Conservation (phyloP, 35 echinoderm and acorn worm genomes). For the Amphiura filiformis region DNA sequence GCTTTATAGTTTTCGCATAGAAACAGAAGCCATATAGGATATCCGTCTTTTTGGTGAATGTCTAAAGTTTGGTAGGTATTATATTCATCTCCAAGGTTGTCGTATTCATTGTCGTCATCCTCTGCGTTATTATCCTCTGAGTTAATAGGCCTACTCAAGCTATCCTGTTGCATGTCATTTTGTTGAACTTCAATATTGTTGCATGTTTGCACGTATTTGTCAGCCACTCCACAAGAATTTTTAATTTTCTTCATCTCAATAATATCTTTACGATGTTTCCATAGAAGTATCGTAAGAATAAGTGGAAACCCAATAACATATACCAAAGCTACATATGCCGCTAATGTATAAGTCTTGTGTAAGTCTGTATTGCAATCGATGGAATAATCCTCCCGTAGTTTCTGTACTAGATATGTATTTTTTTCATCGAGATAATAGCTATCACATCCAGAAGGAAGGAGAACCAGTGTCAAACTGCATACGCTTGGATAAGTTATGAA, state of each 20-base stretch:
- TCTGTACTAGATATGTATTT: background rate
- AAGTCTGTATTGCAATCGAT: conserved; percentile 12
- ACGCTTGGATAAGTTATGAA: conserved; percentile 46
- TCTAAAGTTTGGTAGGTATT: background rate
- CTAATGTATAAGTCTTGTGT: background rate
- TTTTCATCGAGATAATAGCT: conserved; percentile 15
- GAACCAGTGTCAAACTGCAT: conserved; percentile 31
- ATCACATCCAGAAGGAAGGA: conserved; percentile 30
- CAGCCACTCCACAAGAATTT: background rate
- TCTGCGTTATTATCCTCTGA: no score
- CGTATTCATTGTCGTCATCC: no score
- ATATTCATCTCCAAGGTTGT: background rate
- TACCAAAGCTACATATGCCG: background rate
- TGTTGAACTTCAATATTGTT: background rate
- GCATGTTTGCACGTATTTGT: background rate
- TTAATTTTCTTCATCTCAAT: background rate
- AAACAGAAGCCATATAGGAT: conserved; percentile 24
- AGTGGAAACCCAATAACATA: conserved; percentile 44
- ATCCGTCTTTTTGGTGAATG: no score
- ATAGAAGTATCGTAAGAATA: conserved; percentile 8
- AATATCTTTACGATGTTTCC: background rate
- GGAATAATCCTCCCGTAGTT: conserved; percentile 31
- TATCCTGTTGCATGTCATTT: no score
- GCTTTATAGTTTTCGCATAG: conserved; percentile 52
- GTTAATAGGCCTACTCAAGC: no score